These are phyloP conservation scores for mouse (Mus musculus) DNA, from an alignment of 2,113 vertebrate genomes.

Conservation along the genomic window GRCm39 chr12:7034501-7035000, in stretches of 20 bases:
- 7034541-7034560: too few relatives aligned
- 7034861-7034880: conserved; percentile 45
- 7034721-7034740: background rate
- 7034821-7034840: background rate
- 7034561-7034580: background rate
- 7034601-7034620: background rate
- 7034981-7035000: conserved; percentile 63
- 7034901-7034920: conserved; percentile 20
- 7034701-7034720: background rate
- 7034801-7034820: background rate
- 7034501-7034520: background rate
- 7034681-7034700: background rate
- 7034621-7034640: background rate
- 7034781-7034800: background rate
- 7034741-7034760: background rate
- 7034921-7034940: conserved; percentile 25
- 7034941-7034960: background rate
- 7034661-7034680: background rate
- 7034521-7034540: background rate
- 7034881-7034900: conserved; percentile 28
- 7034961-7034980: conserved; percentile 79
- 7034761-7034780: background rate
- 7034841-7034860: background rate
- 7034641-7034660: background rate
- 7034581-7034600: too few relatives aligned